phyloP scores from a whole-genome alignment of 2,113 vertebrate species.

The Phyllopteryx taeniolatus region DNA sequence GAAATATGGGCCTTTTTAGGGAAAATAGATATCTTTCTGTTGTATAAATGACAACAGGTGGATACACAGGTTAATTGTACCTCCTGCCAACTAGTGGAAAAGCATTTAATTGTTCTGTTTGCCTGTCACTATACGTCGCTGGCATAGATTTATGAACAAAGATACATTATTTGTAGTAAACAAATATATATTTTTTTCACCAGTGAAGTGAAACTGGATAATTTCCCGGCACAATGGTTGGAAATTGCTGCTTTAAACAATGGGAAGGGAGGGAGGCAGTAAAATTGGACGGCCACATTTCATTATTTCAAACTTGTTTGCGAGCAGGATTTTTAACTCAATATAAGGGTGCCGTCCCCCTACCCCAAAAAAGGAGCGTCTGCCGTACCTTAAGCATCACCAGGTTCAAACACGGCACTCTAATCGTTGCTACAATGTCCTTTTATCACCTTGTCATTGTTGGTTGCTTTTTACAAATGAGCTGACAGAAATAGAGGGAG shows the following conservation, averaged over 20 bases:
- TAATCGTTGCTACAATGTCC: conserved; percentile 57
- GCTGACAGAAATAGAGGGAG: conserved; percentile 70
- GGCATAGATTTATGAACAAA: too few relatives aligned
- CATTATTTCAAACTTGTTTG: conserved; percentile 64
- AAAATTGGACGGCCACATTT: conserved; percentile 58
- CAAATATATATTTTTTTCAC: too few relatives aligned
- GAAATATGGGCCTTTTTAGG: too few relatives aligned
- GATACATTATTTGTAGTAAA: too few relatives aligned
- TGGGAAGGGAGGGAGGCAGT: conserved; percentile 12
- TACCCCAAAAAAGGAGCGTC: conserved; percentile 2
- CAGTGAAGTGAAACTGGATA: not conserved
- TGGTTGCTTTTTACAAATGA: conserved; percentile 69
- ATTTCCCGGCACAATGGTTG: not conserved
- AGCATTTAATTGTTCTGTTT: too few relatives aligned
- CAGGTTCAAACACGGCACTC: conserved; percentile 44
- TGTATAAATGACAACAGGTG: too few relatives aligned
- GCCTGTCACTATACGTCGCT: too few relatives aligned
- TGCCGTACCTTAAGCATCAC: conserved; percentile 37
- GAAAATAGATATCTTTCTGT: too few relatives aligned
- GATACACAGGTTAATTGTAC: too few relatives aligned
- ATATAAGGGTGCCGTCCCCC: not conserved
- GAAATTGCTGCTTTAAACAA: not conserved
- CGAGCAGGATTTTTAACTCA: conserved; percentile 8
- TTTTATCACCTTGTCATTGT: conserved; percentile 67
- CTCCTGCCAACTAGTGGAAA: too few relatives aligned